phyloP scores from a whole-genome alignment of 2,113 vertebrate genomes.

The Rattus norvegicus region DNA sequence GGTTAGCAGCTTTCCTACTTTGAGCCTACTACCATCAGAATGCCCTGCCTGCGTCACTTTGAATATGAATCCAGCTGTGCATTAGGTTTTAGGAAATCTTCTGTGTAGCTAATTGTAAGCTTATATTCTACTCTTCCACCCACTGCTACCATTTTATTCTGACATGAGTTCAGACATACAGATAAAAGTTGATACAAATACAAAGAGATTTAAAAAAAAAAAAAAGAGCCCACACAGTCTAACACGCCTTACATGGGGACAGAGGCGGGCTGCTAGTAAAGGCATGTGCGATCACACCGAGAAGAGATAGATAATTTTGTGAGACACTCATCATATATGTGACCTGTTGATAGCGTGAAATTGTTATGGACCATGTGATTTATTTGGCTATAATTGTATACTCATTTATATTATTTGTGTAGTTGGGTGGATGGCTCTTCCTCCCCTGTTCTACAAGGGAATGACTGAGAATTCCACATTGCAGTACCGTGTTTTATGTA shows the following conservation, averaged over 20 bases:
- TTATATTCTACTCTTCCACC: background rate
- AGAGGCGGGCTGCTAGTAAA: background rate
- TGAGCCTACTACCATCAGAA: background rate
- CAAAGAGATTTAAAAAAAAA: background rate
- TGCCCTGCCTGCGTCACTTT: background rate
- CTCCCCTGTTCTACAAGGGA: background rate
- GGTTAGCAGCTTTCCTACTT: background rate
- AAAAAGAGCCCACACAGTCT: background rate
- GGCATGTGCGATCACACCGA: background rate
- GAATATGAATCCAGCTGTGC: background rate
- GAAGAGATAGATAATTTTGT: background rate
- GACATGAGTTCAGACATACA: constrained; percentile 23
- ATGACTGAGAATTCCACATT: constrained; percentile 18
- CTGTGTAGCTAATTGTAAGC: background rate
- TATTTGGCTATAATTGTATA: background rate
- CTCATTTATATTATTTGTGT: background rate
- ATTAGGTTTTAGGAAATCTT: background rate
- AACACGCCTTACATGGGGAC: background rate
- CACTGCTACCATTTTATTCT: constrained; percentile 7
- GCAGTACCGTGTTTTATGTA: background rate
- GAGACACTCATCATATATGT: background rate
- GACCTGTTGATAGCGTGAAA: background rate
- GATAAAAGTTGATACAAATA: background rate
- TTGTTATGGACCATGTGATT: background rate
- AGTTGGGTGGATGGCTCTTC: background rate